These are phyloP conservation scores for Aurelia aurita complex sp. Pacific DNA, from an alignment of 30 jellyfish, hydroid and myxozoan genomes.

Conservation along the genomic window DNA sequence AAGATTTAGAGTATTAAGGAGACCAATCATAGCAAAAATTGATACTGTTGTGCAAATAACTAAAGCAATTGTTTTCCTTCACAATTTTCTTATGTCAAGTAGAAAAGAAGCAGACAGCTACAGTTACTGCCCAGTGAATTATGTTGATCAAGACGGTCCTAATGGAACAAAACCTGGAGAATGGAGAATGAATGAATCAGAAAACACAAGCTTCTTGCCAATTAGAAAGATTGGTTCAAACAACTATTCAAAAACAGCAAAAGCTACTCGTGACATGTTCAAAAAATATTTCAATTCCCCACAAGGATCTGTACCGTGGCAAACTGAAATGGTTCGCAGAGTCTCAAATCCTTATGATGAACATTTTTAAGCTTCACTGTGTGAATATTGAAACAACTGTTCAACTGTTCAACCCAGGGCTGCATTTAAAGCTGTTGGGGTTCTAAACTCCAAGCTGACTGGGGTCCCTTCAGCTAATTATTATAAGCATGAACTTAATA, in stretches of 20 bases:
- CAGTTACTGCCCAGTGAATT: conserved; percentile 26
- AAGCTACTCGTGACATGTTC: not conserved
- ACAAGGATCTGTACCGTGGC: conserved; percentile 24
- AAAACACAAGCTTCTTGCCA: not conserved
- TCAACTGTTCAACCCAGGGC: not conserved
- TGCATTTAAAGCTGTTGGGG: not conserved
- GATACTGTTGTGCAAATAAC: not conserved
- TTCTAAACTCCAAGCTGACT: too few relatives aligned
- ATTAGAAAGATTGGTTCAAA: not conserved
- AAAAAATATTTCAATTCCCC: conserved; percentile 2
- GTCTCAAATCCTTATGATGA: conserved; percentile 2
- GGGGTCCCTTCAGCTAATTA: not conserved
- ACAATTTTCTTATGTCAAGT: conserved; percentile 15
- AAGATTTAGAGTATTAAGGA: conserved; percentile 18
- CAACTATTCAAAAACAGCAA: not conserved
- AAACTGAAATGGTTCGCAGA: not conserved
- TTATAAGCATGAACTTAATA: not conserved
- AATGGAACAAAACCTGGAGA: not conserved
- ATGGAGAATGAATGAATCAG: conserved; percentile 3
- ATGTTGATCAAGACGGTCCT: conserved; percentile 30
- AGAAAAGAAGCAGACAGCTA: conserved; percentile 31
- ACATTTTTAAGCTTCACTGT: not conserved
- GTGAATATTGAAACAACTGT: not conserved
- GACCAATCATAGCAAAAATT: not conserved
- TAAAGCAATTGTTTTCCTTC: conserved; percentile 25